phyloP scores from a whole-genome alignment of 2,888 invertebrate genomes.

The Metellina segmentata region DNA sequence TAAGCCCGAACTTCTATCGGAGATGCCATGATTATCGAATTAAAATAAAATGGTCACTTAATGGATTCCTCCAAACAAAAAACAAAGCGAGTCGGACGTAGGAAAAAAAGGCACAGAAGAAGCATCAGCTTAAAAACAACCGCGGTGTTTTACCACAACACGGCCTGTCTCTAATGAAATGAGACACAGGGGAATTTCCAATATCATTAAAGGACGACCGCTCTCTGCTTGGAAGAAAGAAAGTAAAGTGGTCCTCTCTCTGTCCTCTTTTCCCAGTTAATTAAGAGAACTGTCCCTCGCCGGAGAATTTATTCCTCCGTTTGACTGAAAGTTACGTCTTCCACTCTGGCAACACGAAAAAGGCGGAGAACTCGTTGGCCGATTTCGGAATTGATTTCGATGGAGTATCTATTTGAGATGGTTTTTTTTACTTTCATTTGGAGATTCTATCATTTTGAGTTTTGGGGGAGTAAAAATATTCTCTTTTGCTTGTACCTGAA shows the following conservation, averaged over 20 bases:
- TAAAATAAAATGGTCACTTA: constrained; percentile 50
- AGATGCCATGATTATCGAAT: constrained; percentile 47
- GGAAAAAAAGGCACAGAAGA: constrained; percentile 14
- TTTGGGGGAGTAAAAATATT: constrained; percentile 4
- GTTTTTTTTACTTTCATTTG: constrained; percentile 1
- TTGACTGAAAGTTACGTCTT: constrained; percentile 66
- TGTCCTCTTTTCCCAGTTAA: constrained; percentile 59
- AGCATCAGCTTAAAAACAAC: constrained; percentile 39
- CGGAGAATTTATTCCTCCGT: constrained; percentile 45
- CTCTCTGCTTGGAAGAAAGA: constrained; percentile 32
- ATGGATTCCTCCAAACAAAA: neutral
- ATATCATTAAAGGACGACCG: constrained; percentile 53
- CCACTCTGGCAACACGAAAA: constrained; percentile 67
- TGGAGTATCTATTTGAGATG: constrained; percentile 42
- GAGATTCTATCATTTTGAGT: constrained; percentile 10
- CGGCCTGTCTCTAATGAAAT: constrained; percentile 57
- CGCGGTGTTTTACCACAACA: constrained; percentile 59
- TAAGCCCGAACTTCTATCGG: constrained; percentile 5
- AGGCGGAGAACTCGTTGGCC: constrained; percentile 51
- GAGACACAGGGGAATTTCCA: constrained; percentile 47
- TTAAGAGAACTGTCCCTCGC: constrained; percentile 63
- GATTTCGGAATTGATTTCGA: constrained; percentile 48
- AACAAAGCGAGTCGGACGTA: neutral
- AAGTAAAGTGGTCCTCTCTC: constrained; percentile 55
- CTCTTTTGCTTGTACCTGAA: constrained; percentile 16